Evolutionary conservation across 1,140 invertebrate genomes (phyloP), one percentile per base, ranked within the genome.

Genomic region (Hyles euphorbiae): DNA sequence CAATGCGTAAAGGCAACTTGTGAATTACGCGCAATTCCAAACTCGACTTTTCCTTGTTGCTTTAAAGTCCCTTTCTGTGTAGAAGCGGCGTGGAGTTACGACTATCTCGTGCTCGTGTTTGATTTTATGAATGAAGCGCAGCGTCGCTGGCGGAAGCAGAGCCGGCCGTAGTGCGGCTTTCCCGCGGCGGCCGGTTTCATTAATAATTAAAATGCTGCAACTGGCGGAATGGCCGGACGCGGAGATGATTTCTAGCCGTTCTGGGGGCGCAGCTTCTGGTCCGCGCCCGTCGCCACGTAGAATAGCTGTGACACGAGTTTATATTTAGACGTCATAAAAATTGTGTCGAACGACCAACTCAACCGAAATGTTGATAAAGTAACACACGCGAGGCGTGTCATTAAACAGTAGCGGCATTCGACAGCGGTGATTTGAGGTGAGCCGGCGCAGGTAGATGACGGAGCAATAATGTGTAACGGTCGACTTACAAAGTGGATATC

Each of bases 91-190:
- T 48, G 34, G 57, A 68, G 67, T 74, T 83, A 62, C 11, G 67
- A 58, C 72, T 63, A 72, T 66, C 55, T 22, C 54, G 40, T 44
- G 36, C 50, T 11, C 49, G 65, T 49, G 66, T 67, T 72, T 57
- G 68, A 68, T 79, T 88, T 88, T 88, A 88, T 88, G 85, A 88
- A 88, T 88, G 85, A 87, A 88, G 77, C 80, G 75, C 82, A 79
- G 75, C 82, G 75, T 77, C 76, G 82, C 78, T 77, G 83, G 78
- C 82, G 85, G 85, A 88, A 86, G 82, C 78, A 56, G 70, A 74
- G 78, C 76, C 74, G 78, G 81, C 67, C 74, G 83, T 78, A 78
- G 74, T 85, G 79, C 79, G 83, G 82, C 85, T 88, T 88, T 88
- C 85, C 85, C 85, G 85, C 78, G 75, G 53, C 76, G 81, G 74